phyloP scores from a whole-genome alignment of 1,140 invertebrate species.

The Diabrotica virgifera region DNA sequence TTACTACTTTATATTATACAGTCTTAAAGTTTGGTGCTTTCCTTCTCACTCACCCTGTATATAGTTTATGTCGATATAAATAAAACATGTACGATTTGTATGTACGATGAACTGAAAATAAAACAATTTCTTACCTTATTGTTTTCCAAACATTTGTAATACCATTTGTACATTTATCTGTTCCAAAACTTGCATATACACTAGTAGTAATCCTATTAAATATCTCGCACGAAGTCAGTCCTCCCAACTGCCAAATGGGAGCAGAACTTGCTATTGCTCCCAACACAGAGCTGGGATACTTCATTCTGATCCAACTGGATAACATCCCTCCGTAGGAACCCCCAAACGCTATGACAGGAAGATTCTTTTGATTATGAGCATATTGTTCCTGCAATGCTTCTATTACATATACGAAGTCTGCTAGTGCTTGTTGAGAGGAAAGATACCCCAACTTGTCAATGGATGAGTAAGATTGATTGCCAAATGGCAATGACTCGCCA shows the following conservation, averaged over 20 bases:
- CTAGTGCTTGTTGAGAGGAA: constrained; percentile 88
- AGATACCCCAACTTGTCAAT: constrained; percentile 79
- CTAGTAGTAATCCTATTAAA: constrained; percentile 78
- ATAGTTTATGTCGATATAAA: too few species aligned
- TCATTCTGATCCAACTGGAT: constrained; percentile 91
- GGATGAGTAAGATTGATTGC: constrained; percentile 68
- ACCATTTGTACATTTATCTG: constrained; percentile 65
- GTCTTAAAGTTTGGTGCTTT: too few species aligned
- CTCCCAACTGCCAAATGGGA: constrained; percentile 87
- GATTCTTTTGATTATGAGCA: constrained; percentile 39
- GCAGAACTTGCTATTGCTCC: constrained; percentile 95
- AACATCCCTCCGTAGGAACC: constrained; percentile 97
- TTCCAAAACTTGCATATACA: constrained; percentile 60
- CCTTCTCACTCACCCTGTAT: too few species aligned
- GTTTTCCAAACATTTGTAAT: constrained; percentile 78
- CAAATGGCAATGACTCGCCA: constrained; percentile 85
- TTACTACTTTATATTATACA: too few species aligned
- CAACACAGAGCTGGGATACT: constrained; percentile 86
- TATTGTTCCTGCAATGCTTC: constrained; percentile 55
- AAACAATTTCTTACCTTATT: constrained; percentile 56
- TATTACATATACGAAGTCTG: constrained; percentile 89
- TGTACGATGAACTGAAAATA: too few species aligned
- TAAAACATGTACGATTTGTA: too few species aligned
- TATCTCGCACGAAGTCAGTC: constrained; percentile 74
- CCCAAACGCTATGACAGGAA: constrained; percentile 88